Percentiles rank a stretch among this genome's conserved stretches.
Evolutionary conservation across 2,113 vertebrate species (phyloP).

Genomic region (Engraulis encrasicolus): DNA sequence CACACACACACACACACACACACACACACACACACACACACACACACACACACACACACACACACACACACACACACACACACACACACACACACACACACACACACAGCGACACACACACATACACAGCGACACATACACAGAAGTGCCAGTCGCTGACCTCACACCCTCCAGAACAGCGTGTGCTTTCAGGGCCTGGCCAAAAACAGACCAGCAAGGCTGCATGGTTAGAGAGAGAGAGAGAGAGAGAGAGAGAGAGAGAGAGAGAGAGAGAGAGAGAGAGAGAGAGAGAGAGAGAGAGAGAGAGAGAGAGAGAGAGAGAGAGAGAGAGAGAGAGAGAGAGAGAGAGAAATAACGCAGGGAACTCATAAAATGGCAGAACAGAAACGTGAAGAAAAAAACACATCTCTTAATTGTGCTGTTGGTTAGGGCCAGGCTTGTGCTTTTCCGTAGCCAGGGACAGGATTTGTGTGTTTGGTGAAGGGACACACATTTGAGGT

Average conservation of each 20-base stretch:
- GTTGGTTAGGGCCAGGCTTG: neutral
- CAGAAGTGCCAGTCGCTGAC: neutral
- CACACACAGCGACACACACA: neutral
- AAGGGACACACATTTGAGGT: neutral
- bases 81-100: neutral
- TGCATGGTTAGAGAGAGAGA: neutral
- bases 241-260: neutral
- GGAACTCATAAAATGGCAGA: neutral
- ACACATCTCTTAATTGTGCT: neutral
- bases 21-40: no score
- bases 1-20: no score
- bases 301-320: neutral
- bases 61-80: neutral
- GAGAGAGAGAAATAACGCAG: conserved; percentile 4
- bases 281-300: neutral
- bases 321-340: no score
- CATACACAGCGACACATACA: neutral
- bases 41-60: no score
- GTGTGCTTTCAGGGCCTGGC: neutral
- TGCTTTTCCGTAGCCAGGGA: no score
- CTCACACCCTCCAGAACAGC: conserved; percentile 1
- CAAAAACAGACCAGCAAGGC: no score
- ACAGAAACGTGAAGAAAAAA: neutral
- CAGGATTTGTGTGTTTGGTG: no score
- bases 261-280: neutral